These are phyloP conservation scores for Smutsia gigantea DNA, from an alignment of 2,797 vertebrate species.

Conservation along the genomic window DNA sequence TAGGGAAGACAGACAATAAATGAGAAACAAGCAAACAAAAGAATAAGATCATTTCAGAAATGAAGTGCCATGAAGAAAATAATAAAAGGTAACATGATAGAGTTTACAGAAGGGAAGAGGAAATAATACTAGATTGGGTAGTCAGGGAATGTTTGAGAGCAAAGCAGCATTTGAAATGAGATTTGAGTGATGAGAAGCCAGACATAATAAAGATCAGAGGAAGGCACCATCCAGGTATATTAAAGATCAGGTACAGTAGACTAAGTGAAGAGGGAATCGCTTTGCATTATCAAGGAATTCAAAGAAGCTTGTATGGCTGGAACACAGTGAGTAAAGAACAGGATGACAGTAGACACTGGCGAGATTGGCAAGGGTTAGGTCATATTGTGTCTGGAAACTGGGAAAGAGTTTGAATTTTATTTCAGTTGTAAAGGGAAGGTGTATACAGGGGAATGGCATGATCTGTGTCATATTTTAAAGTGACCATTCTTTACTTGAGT, in stretches of 20 bases:
- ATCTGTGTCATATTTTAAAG: not conserved
- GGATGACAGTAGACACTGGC: fast-evolving
- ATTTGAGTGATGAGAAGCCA: not conserved
- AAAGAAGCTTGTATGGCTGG: not conserved
- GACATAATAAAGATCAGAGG: not conserved
- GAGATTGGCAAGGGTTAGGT: not conserved
- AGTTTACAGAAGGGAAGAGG: not conserved
- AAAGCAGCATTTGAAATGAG: not conserved
- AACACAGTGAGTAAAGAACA: not conserved
- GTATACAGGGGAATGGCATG: not conserved
- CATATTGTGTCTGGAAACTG: not conserved
- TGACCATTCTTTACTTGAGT: not conserved
- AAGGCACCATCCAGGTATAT: not conserved
- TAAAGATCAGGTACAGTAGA: not conserved
- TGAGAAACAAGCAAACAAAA: not conserved
- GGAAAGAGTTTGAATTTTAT: not conserved
- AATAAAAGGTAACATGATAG: not conserved
- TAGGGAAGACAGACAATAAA: not conserved
- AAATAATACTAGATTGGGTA: not conserved
- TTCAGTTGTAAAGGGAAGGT: not conserved
- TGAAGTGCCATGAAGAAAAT: not conserved
- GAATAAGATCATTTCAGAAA: not conserved
- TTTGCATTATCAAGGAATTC: not conserved
- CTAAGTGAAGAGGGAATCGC: not conserved
- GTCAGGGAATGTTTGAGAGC: not conserved